Conservation (phyloP, 2,888 invertebrate species). For the Conistra vaccinii region DNA sequence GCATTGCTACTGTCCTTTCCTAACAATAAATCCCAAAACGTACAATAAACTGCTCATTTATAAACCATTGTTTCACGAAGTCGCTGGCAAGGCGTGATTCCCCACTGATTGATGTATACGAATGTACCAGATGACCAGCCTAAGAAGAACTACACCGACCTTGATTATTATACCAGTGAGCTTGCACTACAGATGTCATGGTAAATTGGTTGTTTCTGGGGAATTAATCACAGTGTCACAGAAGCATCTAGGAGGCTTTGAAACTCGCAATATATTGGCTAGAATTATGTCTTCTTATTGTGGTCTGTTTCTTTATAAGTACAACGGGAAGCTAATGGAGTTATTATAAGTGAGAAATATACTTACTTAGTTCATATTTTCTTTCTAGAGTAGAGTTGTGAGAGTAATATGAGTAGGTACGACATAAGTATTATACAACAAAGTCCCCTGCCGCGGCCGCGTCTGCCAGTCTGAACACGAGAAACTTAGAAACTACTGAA, state of each 20-base stretch:
- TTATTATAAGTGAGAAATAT: not conserved
- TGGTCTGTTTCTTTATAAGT: constrained; percentile 2
- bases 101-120: constrained; percentile 56
- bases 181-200: constrained; percentile 17
- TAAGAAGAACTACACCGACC: constrained; percentile 23
- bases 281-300: constrained; percentile 42
- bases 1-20: constrained; percentile 7
- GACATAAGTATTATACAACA: too few relatives aligned
- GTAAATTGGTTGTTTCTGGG: constrained; percentile 14
- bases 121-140: constrained; percentile 24
- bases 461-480: too few relatives aligned
- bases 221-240: constrained; percentile 59
- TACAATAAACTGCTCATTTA: constrained; percentile 62
- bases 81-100: constrained; percentile 47
- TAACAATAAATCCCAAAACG: constrained; percentile 42
- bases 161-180: not conserved
- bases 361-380: not conserved
- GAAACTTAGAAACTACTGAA: too few relatives aligned
- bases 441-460: too few relatives aligned
- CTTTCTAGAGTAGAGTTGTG: not conserved
- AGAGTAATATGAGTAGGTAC: too few relatives aligned
- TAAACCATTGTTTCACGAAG: constrained; percentile 52
- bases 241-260: constrained; percentile 55
- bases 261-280: constrained; percentile 54
- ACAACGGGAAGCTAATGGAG: not conserved